Evolutionary conservation across 2,113 vertebrate genomes (phyloP).

Genomic region (Ramphastos sulfuratus): DNA sequence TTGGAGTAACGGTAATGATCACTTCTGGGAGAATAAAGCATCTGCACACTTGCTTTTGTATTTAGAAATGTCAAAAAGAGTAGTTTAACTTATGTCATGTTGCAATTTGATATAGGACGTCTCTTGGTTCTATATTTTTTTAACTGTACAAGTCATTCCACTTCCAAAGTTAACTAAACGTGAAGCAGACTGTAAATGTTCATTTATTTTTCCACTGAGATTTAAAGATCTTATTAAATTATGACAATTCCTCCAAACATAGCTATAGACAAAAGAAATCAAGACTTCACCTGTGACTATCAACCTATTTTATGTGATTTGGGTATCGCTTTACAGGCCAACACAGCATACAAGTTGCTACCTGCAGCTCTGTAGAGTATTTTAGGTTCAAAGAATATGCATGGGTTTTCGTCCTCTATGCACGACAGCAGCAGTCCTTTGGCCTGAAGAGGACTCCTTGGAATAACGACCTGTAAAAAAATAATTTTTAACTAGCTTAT

Average conservation of each 20-base stretch:
- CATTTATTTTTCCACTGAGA: not conserved
- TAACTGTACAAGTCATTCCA: not conserved
- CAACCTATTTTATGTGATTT: not conserved
- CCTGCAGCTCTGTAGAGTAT: slow-evolving; percentile 99
- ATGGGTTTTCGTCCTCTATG: slow-evolving; percentile 95
- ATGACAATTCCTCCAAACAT: not conserved
- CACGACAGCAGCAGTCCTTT: slow-evolving; percentile 95
- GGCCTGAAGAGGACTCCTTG: slow-evolving; percentile 92
- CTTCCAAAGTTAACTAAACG: not conserved
- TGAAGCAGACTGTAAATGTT: not conserved
- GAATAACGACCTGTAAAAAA: slow-evolving; percentile 88
- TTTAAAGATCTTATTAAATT: not conserved
- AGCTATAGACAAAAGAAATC: not conserved
- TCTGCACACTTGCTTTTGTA: not conserved
- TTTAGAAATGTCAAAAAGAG: not conserved
- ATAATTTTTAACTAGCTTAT: slow-evolving; percentile 20
- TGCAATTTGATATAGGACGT: not conserved
- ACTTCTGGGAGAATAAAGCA: not conserved
- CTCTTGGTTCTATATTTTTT: not conserved
- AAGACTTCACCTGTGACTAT: not conserved
- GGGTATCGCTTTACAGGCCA: not conserved
- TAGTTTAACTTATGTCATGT: not conserved
- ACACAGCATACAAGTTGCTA: slow-evolving; percentile 67
- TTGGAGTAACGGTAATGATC: not conserved
- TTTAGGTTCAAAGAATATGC: slow-evolving; percentile 99